These are phyloP conservation scores for Xanthia icteritia DNA, from an alignment of 2,888 invertebrate species.

Conservation along the genomic window DNA sequence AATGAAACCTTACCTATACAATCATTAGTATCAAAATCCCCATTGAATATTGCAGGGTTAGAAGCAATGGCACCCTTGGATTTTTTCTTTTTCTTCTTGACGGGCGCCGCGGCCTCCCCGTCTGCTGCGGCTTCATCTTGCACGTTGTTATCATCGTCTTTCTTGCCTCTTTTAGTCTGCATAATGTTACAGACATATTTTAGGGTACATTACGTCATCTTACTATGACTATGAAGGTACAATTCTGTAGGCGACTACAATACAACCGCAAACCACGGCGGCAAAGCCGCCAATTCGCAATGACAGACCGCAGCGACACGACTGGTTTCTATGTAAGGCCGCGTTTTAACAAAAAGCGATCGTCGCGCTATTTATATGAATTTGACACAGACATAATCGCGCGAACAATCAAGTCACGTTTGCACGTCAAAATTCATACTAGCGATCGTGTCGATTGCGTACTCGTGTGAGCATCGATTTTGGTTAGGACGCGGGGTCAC, in stretches of 20 bases:
- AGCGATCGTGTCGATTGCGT: too few species aligned
- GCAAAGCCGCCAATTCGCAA: neutral
- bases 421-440: neutral
- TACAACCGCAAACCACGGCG: neutral
- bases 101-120: conserved; percentile 71
- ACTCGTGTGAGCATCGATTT: neutral
- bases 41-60: conserved; percentile 85
- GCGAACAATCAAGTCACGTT: neutral
- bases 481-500: neutral
- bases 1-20: conserved; percentile 77
- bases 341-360: neutral
- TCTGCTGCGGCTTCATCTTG: conserved; percentile 82
- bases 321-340: neutral
- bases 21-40: conserved; percentile 86
- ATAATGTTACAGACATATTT: neutral
- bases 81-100: conserved; percentile 85
- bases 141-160: conserved; percentile 80
- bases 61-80: conserved; percentile 82
- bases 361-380: neutral
- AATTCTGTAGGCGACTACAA: neutral
- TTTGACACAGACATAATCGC: neutral
- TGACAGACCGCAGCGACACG: neutral
- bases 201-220: neutral
- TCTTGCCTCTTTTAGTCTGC: conserved; percentile 87
- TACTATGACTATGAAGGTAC: neutral